These are phyloP conservation scores for Stenotaenia linearis DNA, from an alignment of 2,888 invertebrate species.

Conservation along the genomic window DNA sequence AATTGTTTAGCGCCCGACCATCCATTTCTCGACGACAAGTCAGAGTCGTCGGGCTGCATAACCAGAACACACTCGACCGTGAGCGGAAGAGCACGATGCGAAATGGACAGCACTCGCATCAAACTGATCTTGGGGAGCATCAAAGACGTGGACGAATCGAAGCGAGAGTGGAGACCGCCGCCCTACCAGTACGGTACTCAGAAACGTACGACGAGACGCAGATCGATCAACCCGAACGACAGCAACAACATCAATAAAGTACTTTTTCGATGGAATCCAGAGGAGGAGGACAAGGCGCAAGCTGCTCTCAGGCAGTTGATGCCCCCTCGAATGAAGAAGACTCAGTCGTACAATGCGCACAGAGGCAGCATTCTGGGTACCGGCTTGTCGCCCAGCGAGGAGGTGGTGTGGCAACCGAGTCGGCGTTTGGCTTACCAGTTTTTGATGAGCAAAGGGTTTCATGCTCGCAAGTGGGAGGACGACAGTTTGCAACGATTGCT, in stretches of 20 bases:
- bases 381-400: background rate
- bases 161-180: background rate
- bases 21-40: background rate
- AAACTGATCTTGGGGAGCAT: background rate
- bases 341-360: background rate
- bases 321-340: background rate
- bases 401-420: conserved; percentile 17
- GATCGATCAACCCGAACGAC: background rate
- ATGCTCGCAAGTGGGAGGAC: conserved; percentile 5
- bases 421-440: conserved; percentile 13
- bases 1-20: background rate
- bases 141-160: background rate
- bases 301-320: background rate
- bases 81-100: background rate
- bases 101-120: background rate
- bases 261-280: background rate
- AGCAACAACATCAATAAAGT: background rate
- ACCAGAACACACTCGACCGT: background rate
- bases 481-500: background rate
- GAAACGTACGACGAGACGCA: background rate
- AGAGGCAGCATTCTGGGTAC: background rate
- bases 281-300: background rate
- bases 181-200: background rate
- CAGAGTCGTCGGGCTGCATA: background rate
- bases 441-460: background rate